These are phyloP conservation scores for Lasiurus cinereus DNA, from an alignment of 2,113 vertebrate species.

Conservation along the genomic window DNA sequence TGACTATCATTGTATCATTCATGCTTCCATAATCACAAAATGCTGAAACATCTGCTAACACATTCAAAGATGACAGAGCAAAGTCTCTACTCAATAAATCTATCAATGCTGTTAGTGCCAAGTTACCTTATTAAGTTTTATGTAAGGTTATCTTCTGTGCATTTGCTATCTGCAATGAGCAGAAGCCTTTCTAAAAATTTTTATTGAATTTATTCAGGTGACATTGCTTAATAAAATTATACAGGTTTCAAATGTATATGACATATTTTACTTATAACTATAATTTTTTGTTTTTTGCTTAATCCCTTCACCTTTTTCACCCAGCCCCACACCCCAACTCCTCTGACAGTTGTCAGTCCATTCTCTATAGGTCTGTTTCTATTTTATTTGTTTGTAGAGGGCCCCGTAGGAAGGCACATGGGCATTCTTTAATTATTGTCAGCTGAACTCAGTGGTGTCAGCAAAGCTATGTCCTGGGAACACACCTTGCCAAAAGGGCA, in stretches of 20 bases:
- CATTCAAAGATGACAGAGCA: background rate
- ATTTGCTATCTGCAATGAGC: background rate
- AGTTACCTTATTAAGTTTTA: background rate
- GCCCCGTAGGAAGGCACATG: no score
- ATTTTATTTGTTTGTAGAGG: background rate
- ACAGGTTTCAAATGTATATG: background rate
- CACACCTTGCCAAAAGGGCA: no score
- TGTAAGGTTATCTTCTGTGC: background rate
- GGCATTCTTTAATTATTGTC: no score
- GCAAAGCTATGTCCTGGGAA: no score
- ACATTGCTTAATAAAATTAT: background rate
- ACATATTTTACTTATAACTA: background rate
- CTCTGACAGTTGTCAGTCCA: background rate
- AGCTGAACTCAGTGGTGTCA: no score
- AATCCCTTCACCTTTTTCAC: background rate
- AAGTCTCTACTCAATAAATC: background rate
- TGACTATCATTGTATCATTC: background rate
- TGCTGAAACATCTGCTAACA: background rate
- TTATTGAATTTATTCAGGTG: background rate
- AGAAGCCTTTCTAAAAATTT: background rate
- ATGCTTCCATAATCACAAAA: background rate
- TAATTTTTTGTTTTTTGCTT: background rate
- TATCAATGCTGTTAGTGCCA: background rate
- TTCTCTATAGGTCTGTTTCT: background rate
- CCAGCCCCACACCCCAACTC: background rate